phyloP scores from a whole-genome alignment of 2,888 invertebrate genomes.

The Liodrosophila aerea region DNA sequence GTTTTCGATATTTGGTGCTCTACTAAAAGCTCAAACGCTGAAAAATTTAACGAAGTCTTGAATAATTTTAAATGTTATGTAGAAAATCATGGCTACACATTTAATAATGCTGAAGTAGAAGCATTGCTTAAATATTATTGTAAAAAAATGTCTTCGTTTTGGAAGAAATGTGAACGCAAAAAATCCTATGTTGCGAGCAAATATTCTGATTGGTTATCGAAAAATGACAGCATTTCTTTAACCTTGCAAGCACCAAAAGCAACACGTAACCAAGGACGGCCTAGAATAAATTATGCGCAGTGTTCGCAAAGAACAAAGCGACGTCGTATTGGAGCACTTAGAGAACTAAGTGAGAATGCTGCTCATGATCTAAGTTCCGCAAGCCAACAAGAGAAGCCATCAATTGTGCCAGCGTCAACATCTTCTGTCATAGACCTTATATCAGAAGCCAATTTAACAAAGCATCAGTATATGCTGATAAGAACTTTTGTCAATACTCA shows the following conservation, averaged over 20 bases:
- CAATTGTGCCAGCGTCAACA: conserved; percentile 13
- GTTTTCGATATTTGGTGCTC: conserved; percentile 5
- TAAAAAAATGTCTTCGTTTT: conserved; percentile 5
- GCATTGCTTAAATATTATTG: background rate
- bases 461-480: conserved; percentile 21
- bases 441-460: conserved; percentile 17
- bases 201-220: conserved; percentile 1
- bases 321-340: conserved; percentile 4
- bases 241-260: conserved; percentile 4
- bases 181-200: background rate
- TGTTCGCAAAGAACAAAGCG: conserved; percentile 11
- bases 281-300: conserved; percentile 8
- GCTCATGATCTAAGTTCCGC: conserved; percentile 16
- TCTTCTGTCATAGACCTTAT: conserved; percentile 12
- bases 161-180: background rate
- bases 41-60: background rate
- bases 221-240: conserved; percentile 5
- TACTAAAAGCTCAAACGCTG: too few relatives aligned
- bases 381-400: conserved; percentile 8
- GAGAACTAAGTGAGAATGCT: background rate
- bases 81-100: conserved; percentile 1
- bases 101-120: background rate
- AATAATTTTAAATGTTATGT: background rate
- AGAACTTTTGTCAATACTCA: too few relatives aligned
- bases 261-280: conserved; percentile 4